Evolutionary conservation across 2,888 invertebrate genomes (phyloP), one percentile per base, ranked within the genome.

Genomic region (Alviniconcha strummeri): DNA sequence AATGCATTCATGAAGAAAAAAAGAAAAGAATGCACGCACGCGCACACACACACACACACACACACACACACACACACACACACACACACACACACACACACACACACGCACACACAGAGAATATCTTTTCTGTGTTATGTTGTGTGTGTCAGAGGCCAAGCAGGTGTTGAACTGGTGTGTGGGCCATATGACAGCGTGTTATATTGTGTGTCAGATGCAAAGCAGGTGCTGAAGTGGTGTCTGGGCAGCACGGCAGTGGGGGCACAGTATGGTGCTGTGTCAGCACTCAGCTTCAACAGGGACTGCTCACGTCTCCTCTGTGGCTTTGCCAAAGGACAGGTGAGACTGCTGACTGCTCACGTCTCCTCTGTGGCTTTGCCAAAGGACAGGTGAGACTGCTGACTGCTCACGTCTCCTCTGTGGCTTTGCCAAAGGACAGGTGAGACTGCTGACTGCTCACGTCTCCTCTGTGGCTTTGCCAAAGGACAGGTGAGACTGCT

Each of bases 171-270:
- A 13, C 3, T 64, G 64, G 64, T 64, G 64, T 64, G 64, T 64
- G 9, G 64, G 64, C 9, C 15, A 4, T 64, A 64, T 64, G 64
- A 13, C 15, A 15, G 11, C 1, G 64, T 64, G 15, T 9, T 64
- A 15, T 64, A 64, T 64, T 9, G 64, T 64, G 64, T 17, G 86
- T 13, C 87, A 94, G 94, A 94, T 86, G 92, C 93, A 0, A 92
- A 97, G 74, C 98, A 98, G 94, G 97, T 97, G 13, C 94, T 98
- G 87, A 96, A 97, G 92, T 98, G 98, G 97, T 98, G 97, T 87
- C 95, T 96, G 88, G 96, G 96, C 86, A 93, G 92, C 80, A 92
- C 93, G 75, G 93, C 92, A 54, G 97, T 97, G 0, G 96, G 97
- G 15, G 96, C 97, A 7, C 96, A 97, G 88, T 94, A 94, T 88